These are phyloP conservation scores for Austrolebias charrua DNA, from an alignment of 2,797 vertebrate genomes.

Conservation along the genomic window DNA sequence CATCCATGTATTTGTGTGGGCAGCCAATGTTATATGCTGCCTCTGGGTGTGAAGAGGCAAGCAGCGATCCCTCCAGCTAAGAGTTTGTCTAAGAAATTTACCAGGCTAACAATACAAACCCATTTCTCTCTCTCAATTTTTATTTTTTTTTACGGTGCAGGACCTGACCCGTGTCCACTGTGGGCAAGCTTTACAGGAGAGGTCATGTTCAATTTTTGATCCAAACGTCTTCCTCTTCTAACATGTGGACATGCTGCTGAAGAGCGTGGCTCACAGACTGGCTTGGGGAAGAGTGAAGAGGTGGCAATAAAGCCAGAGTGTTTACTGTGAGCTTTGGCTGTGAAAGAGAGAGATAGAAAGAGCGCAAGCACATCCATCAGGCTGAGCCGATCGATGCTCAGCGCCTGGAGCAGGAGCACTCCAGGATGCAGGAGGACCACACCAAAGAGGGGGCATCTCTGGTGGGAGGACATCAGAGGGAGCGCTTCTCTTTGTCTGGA, in stretches of 20 bases:
- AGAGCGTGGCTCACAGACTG: constrained; percentile 59
- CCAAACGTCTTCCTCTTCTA: constrained; percentile 58
- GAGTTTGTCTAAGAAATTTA: constrained; percentile 52
- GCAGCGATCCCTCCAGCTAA: constrained; percentile 52
- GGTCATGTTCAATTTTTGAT: constrained; percentile 63
- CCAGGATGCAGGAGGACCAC: constrained; percentile 76
- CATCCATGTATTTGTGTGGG: constrained; percentile 69
- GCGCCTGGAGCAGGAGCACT: constrained; percentile 75
- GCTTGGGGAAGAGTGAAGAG: constrained; percentile 66
- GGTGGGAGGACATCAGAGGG: constrained; percentile 82
- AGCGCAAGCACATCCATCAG: constrained; percentile 71
- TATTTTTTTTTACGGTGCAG: constrained; percentile 39
- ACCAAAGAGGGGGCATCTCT: constrained; percentile 80
- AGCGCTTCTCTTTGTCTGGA: constrained; percentile 76
- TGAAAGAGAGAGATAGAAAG: constrained; percentile 25
- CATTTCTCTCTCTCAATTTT: constrained; percentile 7
- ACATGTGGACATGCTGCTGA: constrained; percentile 58
- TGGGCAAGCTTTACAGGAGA: constrained; percentile 51
- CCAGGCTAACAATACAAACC: constrained; percentile 38
- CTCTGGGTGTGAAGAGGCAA: constrained; percentile 53
- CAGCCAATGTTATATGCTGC: constrained; percentile 61
- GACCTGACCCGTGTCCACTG: constrained; percentile 52
- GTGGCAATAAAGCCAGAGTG: constrained; percentile 73
- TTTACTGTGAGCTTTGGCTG: constrained; percentile 69
- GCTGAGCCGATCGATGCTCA: constrained; percentile 77